Conservation (phyloP, 2,797 vertebrate genomes). For the Smutsia gigantea region DNA sequence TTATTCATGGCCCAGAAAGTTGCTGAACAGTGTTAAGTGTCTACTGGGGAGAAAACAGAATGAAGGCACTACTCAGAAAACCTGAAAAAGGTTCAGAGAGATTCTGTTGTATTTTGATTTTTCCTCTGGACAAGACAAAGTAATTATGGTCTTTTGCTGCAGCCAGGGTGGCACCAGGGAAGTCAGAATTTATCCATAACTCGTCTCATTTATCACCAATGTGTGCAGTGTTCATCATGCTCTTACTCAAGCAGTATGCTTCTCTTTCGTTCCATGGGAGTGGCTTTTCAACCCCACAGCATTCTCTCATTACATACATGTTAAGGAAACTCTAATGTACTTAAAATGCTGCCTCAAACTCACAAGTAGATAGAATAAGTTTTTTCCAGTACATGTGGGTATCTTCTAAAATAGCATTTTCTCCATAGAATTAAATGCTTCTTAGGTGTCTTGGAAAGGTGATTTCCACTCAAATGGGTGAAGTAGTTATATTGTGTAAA, state of each 20-base stretch:
- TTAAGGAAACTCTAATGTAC: background rate
- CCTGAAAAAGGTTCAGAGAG: background rate
- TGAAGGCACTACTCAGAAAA: background rate
- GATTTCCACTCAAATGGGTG: background rate
- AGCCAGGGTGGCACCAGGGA: background rate
- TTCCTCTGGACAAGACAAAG: background rate
- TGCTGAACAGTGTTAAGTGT: background rate
- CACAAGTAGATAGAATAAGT: background rate
- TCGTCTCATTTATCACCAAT: background rate
- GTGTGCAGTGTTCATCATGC: background rate
- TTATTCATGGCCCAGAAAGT: background rate
- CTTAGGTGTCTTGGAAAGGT: constrained; percentile 6
- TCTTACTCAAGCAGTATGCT: background rate
- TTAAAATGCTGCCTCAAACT: background rate
- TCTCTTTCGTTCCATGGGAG: background rate
- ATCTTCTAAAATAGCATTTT: background rate
- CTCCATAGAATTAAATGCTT: background rate
- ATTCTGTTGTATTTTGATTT: background rate
- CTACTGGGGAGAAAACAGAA: background rate
- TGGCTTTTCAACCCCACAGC: background rate
- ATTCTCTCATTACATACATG: background rate
- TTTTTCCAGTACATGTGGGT: background rate
- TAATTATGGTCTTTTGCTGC: background rate
- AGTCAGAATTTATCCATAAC: background rate
- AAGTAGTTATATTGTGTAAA: background rate